A percentile compares a stretch with the other conserved stretches of the same genome.
These are phyloP conservation scores for Nesoenas mayeri DNA, from an alignment of 2,113 vertebrate genomes.

Conservation along the genomic window DNA sequence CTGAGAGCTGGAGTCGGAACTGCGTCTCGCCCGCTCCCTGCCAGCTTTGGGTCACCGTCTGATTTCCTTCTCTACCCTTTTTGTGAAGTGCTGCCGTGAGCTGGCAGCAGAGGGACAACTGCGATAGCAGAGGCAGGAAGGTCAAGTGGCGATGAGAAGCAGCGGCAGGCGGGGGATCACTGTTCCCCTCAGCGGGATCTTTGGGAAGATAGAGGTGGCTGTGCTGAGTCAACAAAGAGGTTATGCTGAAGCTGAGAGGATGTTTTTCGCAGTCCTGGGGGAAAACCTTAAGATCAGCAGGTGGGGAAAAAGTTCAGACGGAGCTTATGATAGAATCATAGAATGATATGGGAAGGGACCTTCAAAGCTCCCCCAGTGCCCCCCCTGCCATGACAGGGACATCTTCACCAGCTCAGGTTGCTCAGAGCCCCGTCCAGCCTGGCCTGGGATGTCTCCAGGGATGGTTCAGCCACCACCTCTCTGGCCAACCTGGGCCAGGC, in stretches of 20 bases:
- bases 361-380: no score
- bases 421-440: no score
- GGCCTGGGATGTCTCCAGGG: no score
- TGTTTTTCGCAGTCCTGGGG: neutral
- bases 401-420: no score
- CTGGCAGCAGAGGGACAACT: neutral
- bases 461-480: no score
- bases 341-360: no score
- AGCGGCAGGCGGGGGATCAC: fast-evolving
- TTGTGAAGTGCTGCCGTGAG: neutral
- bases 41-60: neutral
- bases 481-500: no score
- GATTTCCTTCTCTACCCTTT: neutral
- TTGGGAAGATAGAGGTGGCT: neutral
- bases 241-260: neutral
- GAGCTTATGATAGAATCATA: no score
- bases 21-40: neutral
- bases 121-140: neutral
- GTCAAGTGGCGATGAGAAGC: neutral
- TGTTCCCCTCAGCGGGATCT: neutral
- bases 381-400: no score
- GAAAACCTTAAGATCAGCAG: neutral
- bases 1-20: neutral
- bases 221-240: fast-evolving
- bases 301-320: neutral